Evolutionary conservation across 2,888 invertebrate genomes (phyloP).

Genomic region (Chrysopilus asiliformis): DNA sequence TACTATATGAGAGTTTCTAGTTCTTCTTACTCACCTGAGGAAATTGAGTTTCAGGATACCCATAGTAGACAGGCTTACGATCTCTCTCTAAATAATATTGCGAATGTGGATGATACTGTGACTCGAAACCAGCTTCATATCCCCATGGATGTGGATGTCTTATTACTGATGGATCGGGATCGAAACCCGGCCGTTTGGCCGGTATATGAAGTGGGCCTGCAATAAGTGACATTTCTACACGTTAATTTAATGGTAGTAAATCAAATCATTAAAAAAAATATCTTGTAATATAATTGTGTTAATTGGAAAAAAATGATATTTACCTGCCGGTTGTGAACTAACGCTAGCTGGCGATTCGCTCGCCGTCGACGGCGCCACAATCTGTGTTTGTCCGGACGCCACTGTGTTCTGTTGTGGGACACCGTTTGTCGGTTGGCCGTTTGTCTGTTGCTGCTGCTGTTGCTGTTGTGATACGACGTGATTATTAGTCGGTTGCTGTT

Average conservation of each 20-base stretch:
- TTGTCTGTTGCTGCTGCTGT: slow-evolving; percentile 15
- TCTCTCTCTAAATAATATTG: slow-evolving; percentile 36
- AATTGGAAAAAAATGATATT: slow-evolving; percentile 4
- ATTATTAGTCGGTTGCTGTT: slow-evolving; percentile 16
- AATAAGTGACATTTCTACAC: slow-evolving; percentile 42
- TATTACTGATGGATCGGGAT: slow-evolving; percentile 35
- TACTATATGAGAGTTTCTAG: too few relatives aligned
- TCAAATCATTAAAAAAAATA: neutral
- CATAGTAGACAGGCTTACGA: slow-evolving; percentile 35
- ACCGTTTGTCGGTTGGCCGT: slow-evolving; percentile 14
- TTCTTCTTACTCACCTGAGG: slow-evolving; percentile 30
- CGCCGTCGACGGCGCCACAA: slow-evolving; percentile 43
- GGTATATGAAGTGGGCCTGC: slow-evolving; percentile 75
- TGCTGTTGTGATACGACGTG: slow-evolving; percentile 19
- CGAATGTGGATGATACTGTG: slow-evolving; percentile 31
- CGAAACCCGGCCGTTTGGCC: slow-evolving; percentile 60
- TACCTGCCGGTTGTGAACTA: slow-evolving; percentile 38
- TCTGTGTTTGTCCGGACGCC: slow-evolving; percentile 36
- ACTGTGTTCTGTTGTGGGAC: slow-evolving; percentile 33
- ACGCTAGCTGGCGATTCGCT: slow-evolving; percentile 47
- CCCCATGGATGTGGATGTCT: slow-evolving; percentile 36
- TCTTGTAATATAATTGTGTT: slow-evolving; percentile 2
- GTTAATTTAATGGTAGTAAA: slow-evolving; percentile 10
- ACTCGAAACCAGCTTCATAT: slow-evolving; percentile 33
- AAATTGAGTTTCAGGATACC: slow-evolving; percentile 36